These are phyloP conservation scores for Athrips mouffetella DNA, from an alignment of 2,888 invertebrate species.

Conservation along the genomic window DNA sequence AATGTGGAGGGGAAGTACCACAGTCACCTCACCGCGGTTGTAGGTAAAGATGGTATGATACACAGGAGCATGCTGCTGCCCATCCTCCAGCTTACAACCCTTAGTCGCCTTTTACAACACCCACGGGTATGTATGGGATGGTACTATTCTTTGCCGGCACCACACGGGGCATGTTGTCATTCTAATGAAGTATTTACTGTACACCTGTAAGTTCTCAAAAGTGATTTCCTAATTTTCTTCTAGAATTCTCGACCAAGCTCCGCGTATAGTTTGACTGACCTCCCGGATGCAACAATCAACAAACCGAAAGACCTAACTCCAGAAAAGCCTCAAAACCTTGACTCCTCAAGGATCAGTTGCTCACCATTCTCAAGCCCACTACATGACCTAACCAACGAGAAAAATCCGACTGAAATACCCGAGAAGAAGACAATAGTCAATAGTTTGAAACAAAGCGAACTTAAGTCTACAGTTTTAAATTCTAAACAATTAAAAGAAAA, in stretches of 20 bases:
- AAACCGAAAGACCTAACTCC: conserved; percentile 27
- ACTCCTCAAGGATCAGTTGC: conserved; percentile 46
- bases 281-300: conserved; percentile 27
- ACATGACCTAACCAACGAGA: conserved; percentile 42
- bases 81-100: too few relatives aligned
- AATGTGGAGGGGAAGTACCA: too few relatives aligned
- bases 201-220: too few relatives aligned
- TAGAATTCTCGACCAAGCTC: conserved; percentile 33
- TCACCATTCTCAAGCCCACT: conserved; percentile 59
- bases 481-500: not conserved
- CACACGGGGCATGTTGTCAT: too few relatives aligned
- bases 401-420: conserved; percentile 18
- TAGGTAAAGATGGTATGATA: too few relatives aligned
- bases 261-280: conserved; percentile 33
- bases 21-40: too few relatives aligned
- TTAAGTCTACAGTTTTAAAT: not conserved
- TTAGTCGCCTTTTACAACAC: too few relatives aligned
- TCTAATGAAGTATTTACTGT: too few relatives aligned
- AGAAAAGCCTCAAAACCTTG: conserved; percentile 27
- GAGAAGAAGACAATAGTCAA: not conserved
- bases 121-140: too few relatives aligned
- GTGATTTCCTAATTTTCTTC: too few relatives aligned
- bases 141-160: too few relatives aligned
- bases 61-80: too few relatives aligned
- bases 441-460: not conserved